Conservation (phyloP, 2,888 invertebrate species). For the Camponotus fellah region DNA sequence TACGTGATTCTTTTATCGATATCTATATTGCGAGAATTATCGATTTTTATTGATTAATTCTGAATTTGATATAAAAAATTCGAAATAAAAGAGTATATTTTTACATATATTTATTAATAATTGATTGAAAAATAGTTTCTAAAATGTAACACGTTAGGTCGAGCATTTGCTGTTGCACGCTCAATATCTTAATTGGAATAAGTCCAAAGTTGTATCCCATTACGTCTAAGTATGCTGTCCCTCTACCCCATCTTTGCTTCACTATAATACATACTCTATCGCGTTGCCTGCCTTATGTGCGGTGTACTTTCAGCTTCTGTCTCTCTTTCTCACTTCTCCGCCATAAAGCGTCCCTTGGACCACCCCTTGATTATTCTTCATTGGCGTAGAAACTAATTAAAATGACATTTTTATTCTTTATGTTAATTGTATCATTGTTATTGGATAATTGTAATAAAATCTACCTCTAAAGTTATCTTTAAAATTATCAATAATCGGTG, state of each 20-base stretch:
- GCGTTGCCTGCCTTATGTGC: conserved; percentile 69
- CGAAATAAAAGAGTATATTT: not conserved
- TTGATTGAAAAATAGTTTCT: conserved; percentile 27
- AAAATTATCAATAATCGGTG: not conserved
- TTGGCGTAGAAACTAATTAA: conserved; percentile 79
- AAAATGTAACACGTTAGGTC: conserved; percentile 23
- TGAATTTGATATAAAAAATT: not conserved
- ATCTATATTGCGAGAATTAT: not conserved
- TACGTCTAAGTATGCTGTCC: conserved; percentile 79
- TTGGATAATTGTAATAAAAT: not conserved
- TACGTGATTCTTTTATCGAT: not conserved
- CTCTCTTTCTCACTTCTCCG: conserved; percentile 65
- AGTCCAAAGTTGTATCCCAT: conserved; percentile 81
- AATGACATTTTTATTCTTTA: conserved; percentile 44
- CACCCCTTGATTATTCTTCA: conserved; percentile 81
- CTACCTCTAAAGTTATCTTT: conserved; percentile 8
- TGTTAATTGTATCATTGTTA: not conserved
- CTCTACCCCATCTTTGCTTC: conserved; percentile 77
- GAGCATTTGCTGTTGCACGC: conserved; percentile 72
- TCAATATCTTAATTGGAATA: conserved; percentile 81
- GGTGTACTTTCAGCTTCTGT: conserved; percentile 71
- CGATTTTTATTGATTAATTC: not conserved
- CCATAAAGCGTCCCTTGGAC: conserved; percentile 78
- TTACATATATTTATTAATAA: conserved; percentile 9
- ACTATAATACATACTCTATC: conserved; percentile 77